These are phyloP conservation scores for Drosophila prolongata DNA, from an alignment of 2,888 invertebrate genomes.

Conservation along the genomic window DNA sequence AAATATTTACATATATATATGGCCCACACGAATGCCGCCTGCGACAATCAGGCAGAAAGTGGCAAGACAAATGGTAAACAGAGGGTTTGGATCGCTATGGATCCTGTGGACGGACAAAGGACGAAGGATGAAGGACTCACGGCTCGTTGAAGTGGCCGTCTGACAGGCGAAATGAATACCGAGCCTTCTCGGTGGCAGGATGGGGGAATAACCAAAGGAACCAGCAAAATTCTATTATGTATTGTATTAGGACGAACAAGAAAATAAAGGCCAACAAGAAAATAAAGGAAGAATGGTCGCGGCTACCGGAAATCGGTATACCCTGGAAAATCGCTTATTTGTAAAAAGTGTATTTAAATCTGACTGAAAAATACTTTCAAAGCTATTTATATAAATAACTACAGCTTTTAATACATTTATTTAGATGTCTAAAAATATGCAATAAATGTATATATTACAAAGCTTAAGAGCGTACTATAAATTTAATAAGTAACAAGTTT, in stretches of 20 bases:
- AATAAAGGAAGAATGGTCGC: neutral
- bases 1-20: conserved; percentile 46
- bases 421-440: too few relatives aligned
- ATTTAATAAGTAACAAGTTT: too few relatives aligned
- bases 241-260: conserved; percentile 31
- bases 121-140: conserved; percentile 6
- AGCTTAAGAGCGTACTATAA: too few relatives aligned
- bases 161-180: conserved; percentile 39
- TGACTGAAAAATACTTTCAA: too few relatives aligned
- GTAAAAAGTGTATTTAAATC: too few relatives aligned
- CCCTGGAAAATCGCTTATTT: neutral
- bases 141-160: conserved; percentile 23
- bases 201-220: conserved; percentile 16
- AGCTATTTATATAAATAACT: too few relatives aligned
- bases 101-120: conserved; percentile 4
- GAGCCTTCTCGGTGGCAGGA: conserved; percentile 4
- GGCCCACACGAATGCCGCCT: conserved; percentile 15
- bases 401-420: too few relatives aligned
- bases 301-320: neutral
- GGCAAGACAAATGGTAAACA: conserved; percentile 43
- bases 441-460: too few relatives aligned
- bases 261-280: conserved; percentile 1
- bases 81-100: conserved; percentile 7
- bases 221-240: conserved; percentile 38
- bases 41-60: conserved; percentile 28